These are phyloP conservation scores for Alosa alosa DNA, from an alignment of 2,113 vertebrate genomes.

Conservation along the genomic window DNA sequence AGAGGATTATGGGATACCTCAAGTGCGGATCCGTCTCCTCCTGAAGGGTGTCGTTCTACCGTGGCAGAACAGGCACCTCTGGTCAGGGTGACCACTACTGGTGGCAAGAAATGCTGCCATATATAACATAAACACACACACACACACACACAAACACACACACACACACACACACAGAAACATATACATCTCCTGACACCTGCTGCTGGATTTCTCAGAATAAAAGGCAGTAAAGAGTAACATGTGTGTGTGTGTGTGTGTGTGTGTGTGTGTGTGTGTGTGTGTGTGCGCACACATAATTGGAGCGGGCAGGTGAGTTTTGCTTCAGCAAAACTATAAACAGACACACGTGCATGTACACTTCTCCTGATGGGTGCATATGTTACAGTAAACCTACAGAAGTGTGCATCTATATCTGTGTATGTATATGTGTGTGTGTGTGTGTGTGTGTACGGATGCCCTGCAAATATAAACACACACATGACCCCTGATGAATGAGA, in stretches of 20 bases:
- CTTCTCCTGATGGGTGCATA: neutral
- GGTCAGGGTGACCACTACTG: too few relatives aligned
- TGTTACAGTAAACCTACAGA: neutral
- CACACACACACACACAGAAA: neutral
- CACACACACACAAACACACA: neutral
- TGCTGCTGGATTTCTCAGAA: too few relatives aligned
- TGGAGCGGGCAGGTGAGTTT: neutral
- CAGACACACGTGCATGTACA: neutral
- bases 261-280: neutral
- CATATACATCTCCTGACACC: too few relatives aligned
- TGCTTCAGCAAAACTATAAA: neutral
- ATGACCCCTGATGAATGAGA: neutral
- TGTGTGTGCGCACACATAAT: too few relatives aligned
- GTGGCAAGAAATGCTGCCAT: too few relatives aligned
- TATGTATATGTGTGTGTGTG: too few relatives aligned
- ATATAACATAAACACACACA: too few relatives aligned
- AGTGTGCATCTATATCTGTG: neutral
- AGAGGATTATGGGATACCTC: slow-evolving; percentile 31
- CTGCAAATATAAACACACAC: neutral
- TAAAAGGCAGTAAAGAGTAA: too few relatives aligned
- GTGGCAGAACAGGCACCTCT: too few relatives aligned
- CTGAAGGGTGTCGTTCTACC: too few relatives aligned
- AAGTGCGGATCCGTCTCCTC: neutral
- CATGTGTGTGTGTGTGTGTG: too few relatives aligned
- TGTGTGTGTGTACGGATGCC: neutral